Conservation (phyloP, 1,140 invertebrate species). For the Heliconius eleuchia region DNA sequence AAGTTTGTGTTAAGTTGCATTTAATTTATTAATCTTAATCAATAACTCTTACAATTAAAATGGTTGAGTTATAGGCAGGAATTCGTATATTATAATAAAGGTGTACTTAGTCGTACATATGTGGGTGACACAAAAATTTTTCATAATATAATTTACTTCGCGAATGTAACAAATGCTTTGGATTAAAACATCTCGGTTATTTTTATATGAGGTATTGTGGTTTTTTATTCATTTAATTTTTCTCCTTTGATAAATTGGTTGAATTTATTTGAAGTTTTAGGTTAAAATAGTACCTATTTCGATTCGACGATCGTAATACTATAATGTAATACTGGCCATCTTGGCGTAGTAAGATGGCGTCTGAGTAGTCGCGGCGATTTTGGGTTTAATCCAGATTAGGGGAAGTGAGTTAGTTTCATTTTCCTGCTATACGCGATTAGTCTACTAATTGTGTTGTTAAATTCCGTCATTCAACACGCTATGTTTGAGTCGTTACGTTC, state of each 20-base stretch:
- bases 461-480: too few relatives aligned
- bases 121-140: not conserved
- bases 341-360: too few relatives aligned
- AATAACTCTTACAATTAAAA: conserved; percentile 13
- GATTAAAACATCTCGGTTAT: conserved; percentile 5
- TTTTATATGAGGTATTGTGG: not conserved
- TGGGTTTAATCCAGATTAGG: too few relatives aligned
- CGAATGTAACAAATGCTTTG: conserved; percentile 20
- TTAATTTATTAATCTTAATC: conserved; percentile 9
- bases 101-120: not conserved
- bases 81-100: conserved; percentile 11
- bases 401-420: too few relatives aligned
- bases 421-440: too few relatives aligned
- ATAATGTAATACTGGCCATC: too few relatives aligned
- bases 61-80: not conserved
- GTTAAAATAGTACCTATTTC: not conserved
- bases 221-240: not conserved
- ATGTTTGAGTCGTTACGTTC: too few relatives aligned
- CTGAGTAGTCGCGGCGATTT: too few relatives aligned
- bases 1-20: conserved; percentile 22
- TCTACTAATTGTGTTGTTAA: not conserved
- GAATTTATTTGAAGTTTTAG: not conserved
- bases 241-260: not conserved
- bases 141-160: conserved; percentile 19
- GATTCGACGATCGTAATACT: not conserved